Evolutionary conservation across 2,797 vertebrate genomes (phyloP), one percentile per base, ranked within the genome.

Genomic region (Scolopax rusticola): DNA sequence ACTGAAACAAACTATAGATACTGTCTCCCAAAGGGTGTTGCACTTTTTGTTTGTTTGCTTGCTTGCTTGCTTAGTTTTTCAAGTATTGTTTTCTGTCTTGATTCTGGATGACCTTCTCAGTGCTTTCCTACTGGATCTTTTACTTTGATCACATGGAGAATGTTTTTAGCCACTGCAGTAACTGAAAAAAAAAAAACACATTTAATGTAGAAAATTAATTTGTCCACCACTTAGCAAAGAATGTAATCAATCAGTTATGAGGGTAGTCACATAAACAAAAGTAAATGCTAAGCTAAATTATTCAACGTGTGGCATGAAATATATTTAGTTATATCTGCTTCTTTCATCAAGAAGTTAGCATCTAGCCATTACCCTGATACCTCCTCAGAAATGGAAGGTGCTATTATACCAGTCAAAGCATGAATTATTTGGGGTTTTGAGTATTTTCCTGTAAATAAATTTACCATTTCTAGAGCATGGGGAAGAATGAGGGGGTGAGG

Each of bases 401-500:
- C 0, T 53, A 20, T 53, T 69, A 50, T 18, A 13, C 5, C 59
- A 63, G 45, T 60, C 5, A 41, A 84, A 80, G 12, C 8, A 65
- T 41, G 6, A 95, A 48, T 57, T 59, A 50, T n/a, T 30, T 27
- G 12, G 40, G 24, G 20, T 78, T 89, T 86, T 45, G 15, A 67
- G 13, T 47, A 59, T 74, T 67, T 65, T 71, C 70, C 40, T 93
- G 13, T 28, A 73, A 64, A 83, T 61, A 64, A 73, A 82, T 60
- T 47, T 50, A 61, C 17, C 7, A 17, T 87, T 59, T 56, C 47
- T 9, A 61, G 36, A 84, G 45, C 1, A 47, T 6, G 1, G 4
- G 3, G 8, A 6, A 1, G 21, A 53, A 2, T 15, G 10, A 2
- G 24, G 15, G 28, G 8, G 21, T 48, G 6, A n/a, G 17, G 20